A percentile compares a stretch with the other conserved stretches of the same genome.
These are phyloP conservation scores for Heptranchias perlo DNA, from an alignment of 2,113 vertebrate species.

Conservation along the genomic window DNA sequence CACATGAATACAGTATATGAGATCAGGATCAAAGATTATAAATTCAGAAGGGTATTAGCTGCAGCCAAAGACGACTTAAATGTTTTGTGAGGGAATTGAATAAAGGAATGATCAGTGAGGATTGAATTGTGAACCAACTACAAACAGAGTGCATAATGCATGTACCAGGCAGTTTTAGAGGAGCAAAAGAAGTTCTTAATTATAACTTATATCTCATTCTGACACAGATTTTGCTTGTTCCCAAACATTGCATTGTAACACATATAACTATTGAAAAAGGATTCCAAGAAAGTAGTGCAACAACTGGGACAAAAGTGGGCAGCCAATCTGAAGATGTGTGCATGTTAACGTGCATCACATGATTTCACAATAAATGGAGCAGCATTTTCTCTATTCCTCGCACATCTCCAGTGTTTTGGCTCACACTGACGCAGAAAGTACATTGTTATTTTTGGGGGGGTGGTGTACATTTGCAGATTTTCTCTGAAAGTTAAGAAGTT, in stretches of 20 bases:
- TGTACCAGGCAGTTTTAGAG: neutral
- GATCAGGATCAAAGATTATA: neutral
- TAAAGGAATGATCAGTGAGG: neutral
- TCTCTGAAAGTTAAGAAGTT: neutral
- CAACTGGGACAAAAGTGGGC: neutral
- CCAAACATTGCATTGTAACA: neutral
- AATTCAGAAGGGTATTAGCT: neutral
- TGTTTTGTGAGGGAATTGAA: neutral
- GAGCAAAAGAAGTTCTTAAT: neutral
- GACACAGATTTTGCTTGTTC: neutral
- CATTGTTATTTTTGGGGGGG: neutral
- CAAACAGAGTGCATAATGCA: neutral
- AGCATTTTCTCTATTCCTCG: neutral
- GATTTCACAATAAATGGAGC: neutral
- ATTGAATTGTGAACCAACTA: neutral
- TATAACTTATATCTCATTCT: neutral
- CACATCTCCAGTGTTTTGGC: neutral
- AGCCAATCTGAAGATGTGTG: neutral
- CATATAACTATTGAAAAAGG: neutral
- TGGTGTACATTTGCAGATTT: neutral
- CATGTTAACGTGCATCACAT: neutral
- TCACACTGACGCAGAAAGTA: neutral
- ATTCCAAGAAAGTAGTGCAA: neutral
- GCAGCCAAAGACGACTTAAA: neutral
- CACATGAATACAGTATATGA: neutral